A percentile compares a stretch with the other conserved stretches of the same genome.
Evolutionary conservation across 2,797 vertebrate genomes (phyloP).

Genomic region (Okamejei kenojei): DNA sequence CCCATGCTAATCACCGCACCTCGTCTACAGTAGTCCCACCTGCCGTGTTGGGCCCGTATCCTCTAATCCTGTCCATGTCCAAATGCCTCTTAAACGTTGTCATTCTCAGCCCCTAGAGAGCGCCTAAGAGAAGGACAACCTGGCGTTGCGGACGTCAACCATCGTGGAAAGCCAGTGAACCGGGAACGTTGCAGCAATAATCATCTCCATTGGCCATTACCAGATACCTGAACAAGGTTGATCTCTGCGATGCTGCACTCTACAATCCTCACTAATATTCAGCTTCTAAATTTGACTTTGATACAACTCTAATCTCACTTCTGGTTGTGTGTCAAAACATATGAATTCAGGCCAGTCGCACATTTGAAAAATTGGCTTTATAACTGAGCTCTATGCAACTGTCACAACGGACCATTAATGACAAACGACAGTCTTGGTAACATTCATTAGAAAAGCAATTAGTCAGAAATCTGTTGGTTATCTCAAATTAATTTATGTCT

Average conservation of each 20-base stretch:
- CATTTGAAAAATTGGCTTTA: not conserved
- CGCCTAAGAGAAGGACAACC: not conserved
- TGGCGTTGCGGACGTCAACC: not conserved
- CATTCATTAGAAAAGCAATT: slow-evolving; percentile 21
- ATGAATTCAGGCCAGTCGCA: not conserved
- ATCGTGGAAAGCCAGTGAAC: not conserved
- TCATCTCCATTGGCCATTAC: not conserved
- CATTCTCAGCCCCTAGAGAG: too few species aligned
- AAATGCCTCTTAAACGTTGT: too few species aligned
- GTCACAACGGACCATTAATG: slow-evolving; percentile 13
- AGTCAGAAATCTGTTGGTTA: slow-evolving; percentile 29
- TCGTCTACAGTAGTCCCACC: too few species aligned
- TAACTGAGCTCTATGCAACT: not conserved
- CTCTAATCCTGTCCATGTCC: too few species aligned
- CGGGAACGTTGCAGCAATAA: not conserved
- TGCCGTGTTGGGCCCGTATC: too few species aligned
- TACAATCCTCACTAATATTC: not conserved
- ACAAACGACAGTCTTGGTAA: not conserved
- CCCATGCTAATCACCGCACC: too few species aligned
- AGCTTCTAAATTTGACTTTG: not conserved
- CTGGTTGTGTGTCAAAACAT: not conserved
- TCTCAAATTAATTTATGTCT: not conserved
- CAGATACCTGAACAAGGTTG: not conserved
- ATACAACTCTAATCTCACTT: not conserved
- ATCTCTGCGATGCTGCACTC: not conserved